Base-by-base conservation (phyloP, 1,140 invertebrate genomes). In the Bemisia tabaci region DNA sequence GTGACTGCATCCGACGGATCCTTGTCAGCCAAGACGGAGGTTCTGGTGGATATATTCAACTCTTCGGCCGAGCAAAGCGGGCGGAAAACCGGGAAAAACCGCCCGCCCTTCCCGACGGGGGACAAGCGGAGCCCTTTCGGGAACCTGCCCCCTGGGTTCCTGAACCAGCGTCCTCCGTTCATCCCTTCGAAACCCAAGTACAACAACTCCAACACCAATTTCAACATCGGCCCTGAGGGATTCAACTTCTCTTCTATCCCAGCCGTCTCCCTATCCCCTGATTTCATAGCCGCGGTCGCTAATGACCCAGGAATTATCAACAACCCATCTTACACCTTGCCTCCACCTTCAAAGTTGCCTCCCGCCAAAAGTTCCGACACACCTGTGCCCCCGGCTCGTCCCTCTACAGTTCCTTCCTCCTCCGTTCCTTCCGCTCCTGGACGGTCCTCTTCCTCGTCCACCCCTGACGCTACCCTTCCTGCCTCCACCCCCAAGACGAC, bases 1-100 rank as follows among this genome's bases (percentile, higher is more conserved):
- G 85, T 90, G 59, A 87, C 85, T 12, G 85, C 85, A 2, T 82
- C 81, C 12, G 86, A 89, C 75, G 87, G 87, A 21, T 77, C 82
- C 39, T 75, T 86, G 9, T 81, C 81, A 22, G 80, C 84, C 2
- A 90, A 89, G 75, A 84, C 81, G n/a, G 87, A 88, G 76, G 86
- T 89, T 12, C 85, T 79, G 72, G 85, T 85, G 9, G 82, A 84
- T 66, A 85, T 89, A 25, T 68, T 81, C 11, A 77, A 78, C 33
- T 72, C 74, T 5, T 70, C 73, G 22, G 62, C 61, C 23, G n/a
- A 62, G n/a, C 25, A 63, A 1, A 60, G 25, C 12, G 24, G 65
- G 26, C 12, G 64, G 23, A 59, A 25, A 12, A 9, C 62, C 27
- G 60, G 26, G 74, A 22, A 2, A 76, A 74, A 60, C 70, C 73